A percentile compares a stretch with the other conserved stretches of the same genome.
phyloP scores from a whole-genome alignment of 2,113 vertebrate genomes.

The Hypomesus transpacificus region DNA sequence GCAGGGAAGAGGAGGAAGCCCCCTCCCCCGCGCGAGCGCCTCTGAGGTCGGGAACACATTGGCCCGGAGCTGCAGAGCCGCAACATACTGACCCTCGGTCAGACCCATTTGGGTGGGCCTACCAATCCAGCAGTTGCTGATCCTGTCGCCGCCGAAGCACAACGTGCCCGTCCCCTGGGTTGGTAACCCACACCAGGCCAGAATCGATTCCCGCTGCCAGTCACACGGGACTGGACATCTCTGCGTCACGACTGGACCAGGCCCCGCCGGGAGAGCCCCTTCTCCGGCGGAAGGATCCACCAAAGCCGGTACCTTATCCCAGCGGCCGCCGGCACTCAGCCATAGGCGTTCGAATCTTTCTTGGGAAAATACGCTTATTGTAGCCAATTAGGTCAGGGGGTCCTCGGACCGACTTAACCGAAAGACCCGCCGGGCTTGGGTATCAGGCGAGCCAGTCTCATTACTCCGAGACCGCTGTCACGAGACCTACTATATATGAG shows the following conservation, averaged over 20 bases:
- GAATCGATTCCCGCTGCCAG: constrained; percentile 1
- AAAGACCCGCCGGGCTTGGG: background rate
- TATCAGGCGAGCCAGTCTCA: background rate
- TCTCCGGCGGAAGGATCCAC: too few relatives aligned
- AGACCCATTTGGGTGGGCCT: background rate
- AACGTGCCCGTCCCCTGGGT: constrained; percentile 3
- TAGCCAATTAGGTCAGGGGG: background rate
- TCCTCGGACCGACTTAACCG: background rate
- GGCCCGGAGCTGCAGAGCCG: too few relatives aligned
- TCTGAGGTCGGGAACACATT: too few relatives aligned
- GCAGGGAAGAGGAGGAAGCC: background rate
- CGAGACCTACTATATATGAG: background rate
- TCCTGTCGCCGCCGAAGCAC: background rate
- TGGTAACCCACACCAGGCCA: background rate
- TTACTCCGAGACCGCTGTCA: background rate
- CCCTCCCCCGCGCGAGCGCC: background rate
- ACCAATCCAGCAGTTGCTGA: background rate
- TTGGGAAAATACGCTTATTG: too few relatives aligned
- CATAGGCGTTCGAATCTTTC: background rate
- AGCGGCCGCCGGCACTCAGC: background rate
- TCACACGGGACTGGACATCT: constrained; percentile 1
- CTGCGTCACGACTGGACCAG: background rate
- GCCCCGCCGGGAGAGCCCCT: too few relatives aligned
- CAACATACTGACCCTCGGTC: too few relatives aligned
- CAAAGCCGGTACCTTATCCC: too few relatives aligned